phyloP scores from a whole-genome alignment of 2,113 vertebrate species.

The Meleagris gallopavo region DNA sequence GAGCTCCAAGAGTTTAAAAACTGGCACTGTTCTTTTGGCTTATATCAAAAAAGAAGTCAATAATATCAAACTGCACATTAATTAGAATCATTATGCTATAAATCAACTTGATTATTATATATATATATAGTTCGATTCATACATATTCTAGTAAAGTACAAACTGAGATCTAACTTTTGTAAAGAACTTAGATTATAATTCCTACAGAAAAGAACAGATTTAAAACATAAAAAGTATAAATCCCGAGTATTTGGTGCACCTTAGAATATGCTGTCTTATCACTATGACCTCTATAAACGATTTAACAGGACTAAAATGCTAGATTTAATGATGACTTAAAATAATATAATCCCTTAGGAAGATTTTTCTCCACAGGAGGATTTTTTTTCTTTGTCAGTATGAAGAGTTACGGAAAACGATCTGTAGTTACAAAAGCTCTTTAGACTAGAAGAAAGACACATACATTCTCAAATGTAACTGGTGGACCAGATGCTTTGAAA shows the following conservation, averaged over 20 bases:
- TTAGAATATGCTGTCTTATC: background rate
- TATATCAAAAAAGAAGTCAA: background rate
- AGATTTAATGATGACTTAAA: background rate
- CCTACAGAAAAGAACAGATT: background rate
- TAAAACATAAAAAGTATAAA: background rate
- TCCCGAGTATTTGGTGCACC: background rate
- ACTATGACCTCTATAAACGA: background rate
- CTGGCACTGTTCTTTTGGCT: background rate
- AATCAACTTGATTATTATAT: background rate
- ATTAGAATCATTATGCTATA: background rate
- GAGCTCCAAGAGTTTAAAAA: background rate
- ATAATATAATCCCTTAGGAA: constrained; percentile 4
- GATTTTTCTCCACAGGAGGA: background rate
- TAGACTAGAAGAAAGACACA: background rate
- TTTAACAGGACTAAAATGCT: background rate
- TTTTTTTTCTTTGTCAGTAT: background rate
- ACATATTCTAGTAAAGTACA: background rate
- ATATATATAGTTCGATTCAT: background rate
- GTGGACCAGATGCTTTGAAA: background rate
- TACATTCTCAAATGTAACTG: background rate
- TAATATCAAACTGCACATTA: background rate
- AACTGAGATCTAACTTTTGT: background rate
- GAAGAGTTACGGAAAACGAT: background rate
- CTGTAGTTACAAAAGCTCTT: constrained; percentile 21
- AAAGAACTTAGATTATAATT: background rate